Conservation (phyloP, 2,797 vertebrate species). For the Fistularia commersonii region DNA sequence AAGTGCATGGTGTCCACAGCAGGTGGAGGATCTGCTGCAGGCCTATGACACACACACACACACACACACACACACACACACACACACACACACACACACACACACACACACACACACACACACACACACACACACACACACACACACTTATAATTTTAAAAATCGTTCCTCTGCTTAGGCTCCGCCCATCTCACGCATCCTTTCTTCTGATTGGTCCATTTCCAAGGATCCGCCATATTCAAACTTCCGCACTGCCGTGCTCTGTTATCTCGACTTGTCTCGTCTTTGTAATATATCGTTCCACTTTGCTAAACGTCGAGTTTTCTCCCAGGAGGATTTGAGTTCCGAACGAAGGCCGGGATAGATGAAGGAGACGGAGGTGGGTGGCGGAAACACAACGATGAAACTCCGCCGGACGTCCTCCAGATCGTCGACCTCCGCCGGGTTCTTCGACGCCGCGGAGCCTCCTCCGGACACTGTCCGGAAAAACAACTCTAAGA, state of each 20-base stretch:
- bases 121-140: no score
- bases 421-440: constrained; percentile 51
- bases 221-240: constrained; percentile 72
- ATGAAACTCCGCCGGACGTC: constrained; percentile 52
- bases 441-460: constrained; percentile 35
- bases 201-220: constrained; percentile 60
- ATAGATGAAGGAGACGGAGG: constrained; percentile 66
- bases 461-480: constrained; percentile 47
- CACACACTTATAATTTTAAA: background rate
- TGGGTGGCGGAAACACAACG: constrained; percentile 15
- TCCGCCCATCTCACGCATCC: constrained; percentile 35
- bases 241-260: constrained; percentile 66
- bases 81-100: constrained; percentile 10
- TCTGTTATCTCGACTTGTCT: constrained; percentile 44
- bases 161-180: constrained; percentile 8
- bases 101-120: background rate
- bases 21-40: no score
- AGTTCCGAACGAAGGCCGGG: background rate
- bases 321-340: background rate
- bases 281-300: constrained; percentile 44
- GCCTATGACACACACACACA: no score
- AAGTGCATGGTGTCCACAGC: constrained; percentile 3
- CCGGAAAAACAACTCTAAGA: constrained; percentile 56
- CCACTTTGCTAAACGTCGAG: constrained; percentile 2
- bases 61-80: constrained; percentile 24